phyloP scores from a whole-genome alignment of 2,113 vertebrate species.

The Echinops telfairi region DNA sequence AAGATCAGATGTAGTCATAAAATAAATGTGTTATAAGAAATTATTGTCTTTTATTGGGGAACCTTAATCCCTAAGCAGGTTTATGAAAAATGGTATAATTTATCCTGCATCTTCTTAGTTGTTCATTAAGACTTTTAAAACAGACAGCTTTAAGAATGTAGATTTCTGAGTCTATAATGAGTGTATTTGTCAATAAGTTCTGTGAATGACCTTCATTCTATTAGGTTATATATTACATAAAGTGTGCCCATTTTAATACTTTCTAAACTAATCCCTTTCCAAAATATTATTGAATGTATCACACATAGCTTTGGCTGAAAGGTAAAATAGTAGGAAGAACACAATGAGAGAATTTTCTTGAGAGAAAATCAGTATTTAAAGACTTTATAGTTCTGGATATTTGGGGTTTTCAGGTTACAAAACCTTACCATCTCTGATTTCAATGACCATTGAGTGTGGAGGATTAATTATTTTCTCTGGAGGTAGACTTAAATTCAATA shows the following conservation, averaged over 20 bases:
- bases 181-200: not conserved
- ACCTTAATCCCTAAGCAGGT: conserved; percentile 26
- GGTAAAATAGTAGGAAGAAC: not conserved
- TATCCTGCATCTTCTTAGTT: conserved; percentile 34
- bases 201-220: conserved; percentile 26
- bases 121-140: conserved; percentile 65
- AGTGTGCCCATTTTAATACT: not conserved
- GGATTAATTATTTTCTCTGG: conserved; percentile 51
- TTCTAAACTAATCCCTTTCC: conserved; percentile 57
- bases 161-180: not conserved
- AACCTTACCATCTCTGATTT: conserved; percentile 35
- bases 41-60: not conserved
- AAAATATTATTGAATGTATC: conserved; percentile 30
- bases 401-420: conserved; percentile 12
- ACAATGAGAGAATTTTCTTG: conserved; percentile 38
- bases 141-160: conserved; percentile 18
- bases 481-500: conserved; percentile 12
- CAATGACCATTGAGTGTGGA: conserved; percentile 1
- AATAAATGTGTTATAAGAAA: conserved; percentile 1
- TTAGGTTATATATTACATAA: conserved; percentile 37
- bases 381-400: not conserved
- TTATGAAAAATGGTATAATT: conserved; percentile 6
- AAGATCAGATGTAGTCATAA: conserved; percentile 47
- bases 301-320: conserved; percentile 20
- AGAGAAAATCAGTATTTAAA: conserved; percentile 31